Evolutionary conservation across 2,888 invertebrate species (phyloP), one percentile per base, ranked within the genome.

Genomic region (Pantelozetes paolii): DNA sequence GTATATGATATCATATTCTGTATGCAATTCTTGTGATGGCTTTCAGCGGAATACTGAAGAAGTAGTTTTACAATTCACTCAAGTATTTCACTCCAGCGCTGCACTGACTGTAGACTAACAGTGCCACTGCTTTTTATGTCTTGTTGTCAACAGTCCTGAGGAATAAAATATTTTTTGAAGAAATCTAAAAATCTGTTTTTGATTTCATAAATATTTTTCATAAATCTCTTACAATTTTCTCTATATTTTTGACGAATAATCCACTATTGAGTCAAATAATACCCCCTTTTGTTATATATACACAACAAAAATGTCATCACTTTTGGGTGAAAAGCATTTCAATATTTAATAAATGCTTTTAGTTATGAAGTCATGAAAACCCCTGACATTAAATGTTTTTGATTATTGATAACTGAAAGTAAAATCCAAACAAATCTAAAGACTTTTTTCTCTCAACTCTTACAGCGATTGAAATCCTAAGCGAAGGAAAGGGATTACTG

Each of bases 31-130:
- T 9, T n/a, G 50, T 5, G 6, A 50, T 20, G 50, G 50, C 54
- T 54, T 26, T 18, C 45, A 36, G n/a, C 8, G 1, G 54, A 54
- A 54, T 54, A 54, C 54, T 54, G 13, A 54, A 54, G n/a, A 54
- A 54, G 26, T 26, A n/a, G 26, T 54, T 54, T 54, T 54, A 23
- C 54, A 54, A 36, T 54, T 54, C 54, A 54, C 54, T 54, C 54
- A 54, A 54, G 54, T 54, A 54, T 54, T 54, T 45, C 45, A 45
- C 45, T 45, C 45, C 18, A 45, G 15, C 2, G 45, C 45, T 36
- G 36, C n/a, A n/a, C n/a, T n/a, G n/a, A n/a, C n/a, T n/a, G n/a
- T n/a, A n/a, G n/a, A n/a, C 36, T 36, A 36, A 8, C 36, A 36
- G 36, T 36, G 36, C 36, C 9, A 5, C 9, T 5, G 9, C 36